These are phyloP conservation scores for Atta colombica DNA, from an alignment of 1,140 invertebrate genomes.

Conservation along the genomic window DNA sequence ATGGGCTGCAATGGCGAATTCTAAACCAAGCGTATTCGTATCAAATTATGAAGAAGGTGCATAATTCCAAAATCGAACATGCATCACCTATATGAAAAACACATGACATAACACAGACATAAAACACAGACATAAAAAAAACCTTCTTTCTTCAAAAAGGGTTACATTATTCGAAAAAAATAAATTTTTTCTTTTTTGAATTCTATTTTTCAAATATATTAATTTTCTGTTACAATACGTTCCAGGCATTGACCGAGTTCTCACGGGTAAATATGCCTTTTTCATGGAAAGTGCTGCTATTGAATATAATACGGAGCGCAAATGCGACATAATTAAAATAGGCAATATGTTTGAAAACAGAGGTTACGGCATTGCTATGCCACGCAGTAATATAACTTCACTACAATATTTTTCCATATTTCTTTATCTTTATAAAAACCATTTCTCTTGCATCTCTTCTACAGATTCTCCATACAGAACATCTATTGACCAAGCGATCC, in stretches of 20 bases:
- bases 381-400: conserved; percentile 86
- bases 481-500: conserved; percentile 91
- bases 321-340: conserved; percentile 92
- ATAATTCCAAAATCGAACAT: not conserved
- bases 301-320: conserved; percentile 89
- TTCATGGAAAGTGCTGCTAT: conserved; percentile 91
- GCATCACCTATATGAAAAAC: too few species aligned
- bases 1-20: conserved; percentile 94
- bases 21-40: conserved; percentile 93
- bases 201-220: not conserved
- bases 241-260: conserved; percentile 90
- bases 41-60: conserved; percentile 92
- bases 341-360: conserved; percentile 93
- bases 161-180: not conserved
- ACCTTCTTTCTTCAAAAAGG: not conserved
- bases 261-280: conserved; percentile 91
- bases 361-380: conserved; percentile 93
- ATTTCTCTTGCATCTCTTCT: not conserved
- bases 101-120: too few species aligned
- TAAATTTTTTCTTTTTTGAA: too few species aligned
- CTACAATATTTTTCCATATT: not conserved
- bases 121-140: not conserved
- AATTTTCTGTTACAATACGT: not conserved
- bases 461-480: conserved; percentile 91
- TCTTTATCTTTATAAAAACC: not conserved